phyloP scores from a whole-genome alignment of 2,113 vertebrate species.

The Hippolais icterina region DNA sequence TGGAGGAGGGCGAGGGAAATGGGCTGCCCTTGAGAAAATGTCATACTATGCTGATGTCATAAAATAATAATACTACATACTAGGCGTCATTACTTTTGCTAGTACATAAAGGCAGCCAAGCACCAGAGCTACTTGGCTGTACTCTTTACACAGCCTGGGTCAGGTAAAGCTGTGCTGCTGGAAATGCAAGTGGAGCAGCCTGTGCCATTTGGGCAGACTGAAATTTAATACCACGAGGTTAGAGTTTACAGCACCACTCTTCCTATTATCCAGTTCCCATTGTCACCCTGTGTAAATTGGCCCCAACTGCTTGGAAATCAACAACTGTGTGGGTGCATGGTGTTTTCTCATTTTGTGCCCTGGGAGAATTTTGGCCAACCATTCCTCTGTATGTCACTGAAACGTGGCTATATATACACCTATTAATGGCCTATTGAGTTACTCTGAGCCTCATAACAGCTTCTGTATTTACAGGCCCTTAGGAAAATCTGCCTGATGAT shows the following conservation, averaged over 20 bases:
- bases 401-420: not conserved
- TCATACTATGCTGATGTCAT: slow-evolving; percentile 58
- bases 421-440: not conserved
- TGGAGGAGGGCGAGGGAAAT: slow-evolving; percentile 59
- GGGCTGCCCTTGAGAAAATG: slow-evolving; percentile 73
- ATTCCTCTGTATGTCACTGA: not conserved
- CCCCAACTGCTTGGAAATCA: slow-evolving; percentile 6
- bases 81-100: slow-evolving; percentile 52
- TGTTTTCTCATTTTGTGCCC: slow-evolving; percentile 6
- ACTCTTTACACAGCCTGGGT: not conserved
- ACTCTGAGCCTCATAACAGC: not conserved
- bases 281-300: not conserved
- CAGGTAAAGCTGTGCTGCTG: not conserved
- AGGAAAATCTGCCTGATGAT: not conserved
- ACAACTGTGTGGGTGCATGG: accelerated
- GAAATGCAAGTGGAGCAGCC: slow-evolving; percentile 5
- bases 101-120: slow-evolving; percentile 63
- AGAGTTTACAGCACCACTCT: not conserved
- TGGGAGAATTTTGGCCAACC: not conserved
- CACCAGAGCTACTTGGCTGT: slow-evolving; percentile 40
- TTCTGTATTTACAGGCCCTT: not conserved
- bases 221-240: slow-evolving; percentile 12
- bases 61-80: slow-evolving; percentile 56
- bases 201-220: not conserved
- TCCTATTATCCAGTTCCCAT: not conserved